Conservation (phyloP, 1,140 invertebrate genomes). For the Mercenaria mercenaria region DNA sequence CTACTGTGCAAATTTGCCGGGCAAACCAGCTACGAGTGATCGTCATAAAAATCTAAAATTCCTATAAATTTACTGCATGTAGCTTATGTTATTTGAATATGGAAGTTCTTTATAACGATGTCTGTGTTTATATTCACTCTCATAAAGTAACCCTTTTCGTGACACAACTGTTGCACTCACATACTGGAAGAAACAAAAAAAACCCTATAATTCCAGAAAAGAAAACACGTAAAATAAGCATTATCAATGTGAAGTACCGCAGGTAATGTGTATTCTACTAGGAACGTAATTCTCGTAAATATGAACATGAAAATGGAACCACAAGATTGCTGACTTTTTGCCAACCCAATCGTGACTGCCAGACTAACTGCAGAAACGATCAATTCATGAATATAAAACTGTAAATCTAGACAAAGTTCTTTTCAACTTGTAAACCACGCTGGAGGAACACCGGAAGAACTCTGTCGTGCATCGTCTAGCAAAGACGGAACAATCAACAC, state of each 20-base stretch:
- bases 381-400: slow-evolving; percentile 16
- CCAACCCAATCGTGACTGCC: not conserved
- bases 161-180: no score
- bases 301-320: not conserved
- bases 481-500: not conserved
- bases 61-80: no score
- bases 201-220: no score
- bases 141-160: no score
- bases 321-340: not conserved
- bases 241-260: not conserved
- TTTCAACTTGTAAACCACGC: not conserved
- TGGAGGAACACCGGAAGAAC: not conserved
- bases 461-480: not conserved
- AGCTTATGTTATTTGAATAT: no score
- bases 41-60: no score
- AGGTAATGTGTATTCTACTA: not conserved
- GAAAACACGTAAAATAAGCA: not conserved
- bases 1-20: no score
- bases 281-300: no score
- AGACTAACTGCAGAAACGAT: not conserved
- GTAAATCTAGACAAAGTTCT: not conserved
- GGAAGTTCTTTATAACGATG: no score
- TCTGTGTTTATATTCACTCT: no score
- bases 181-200: no score
- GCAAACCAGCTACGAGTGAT: no score